phyloP scores from a whole-genome alignment of 1,140 invertebrate species.

The Halictus rubicundus region DNA sequence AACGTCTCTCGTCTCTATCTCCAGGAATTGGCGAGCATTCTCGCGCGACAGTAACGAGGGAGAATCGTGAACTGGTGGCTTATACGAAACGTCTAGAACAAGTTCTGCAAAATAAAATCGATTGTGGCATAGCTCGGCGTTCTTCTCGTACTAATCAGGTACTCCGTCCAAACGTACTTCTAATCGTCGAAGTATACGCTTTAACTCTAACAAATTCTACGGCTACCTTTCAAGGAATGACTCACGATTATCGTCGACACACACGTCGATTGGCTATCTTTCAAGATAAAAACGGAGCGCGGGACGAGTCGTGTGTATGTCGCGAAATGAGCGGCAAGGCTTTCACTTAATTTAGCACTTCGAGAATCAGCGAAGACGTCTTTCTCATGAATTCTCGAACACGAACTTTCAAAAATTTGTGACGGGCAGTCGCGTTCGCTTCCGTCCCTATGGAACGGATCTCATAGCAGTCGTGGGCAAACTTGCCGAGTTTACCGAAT shows the following conservation, averaged over 20 bases:
- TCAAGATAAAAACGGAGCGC: background rate
- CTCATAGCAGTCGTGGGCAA: conserved; percentile 34
- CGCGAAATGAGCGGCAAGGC: background rate
- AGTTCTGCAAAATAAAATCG: background rate
- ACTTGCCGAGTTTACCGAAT: conserved; percentile 9
- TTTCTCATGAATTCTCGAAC: background rate
- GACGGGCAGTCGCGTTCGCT: background rate
- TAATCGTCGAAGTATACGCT: conserved; percentile 16
- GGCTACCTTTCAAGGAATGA: conserved; percentile 36
- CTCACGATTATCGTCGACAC: conserved; percentile 33
- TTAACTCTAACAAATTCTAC: background rate
- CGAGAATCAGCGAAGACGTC: background rate
- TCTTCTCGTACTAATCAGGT: conserved; percentile 30
- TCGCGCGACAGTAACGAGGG: no score
- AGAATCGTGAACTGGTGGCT: no score
- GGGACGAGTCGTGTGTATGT: background rate
- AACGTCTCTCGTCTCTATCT: no score
- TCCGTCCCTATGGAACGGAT: conserved; percentile 54
- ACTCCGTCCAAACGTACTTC: conserved; percentile 2
- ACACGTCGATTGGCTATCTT: conserved; percentile 1
- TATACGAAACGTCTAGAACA: background rate
- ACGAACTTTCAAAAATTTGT: background rate
- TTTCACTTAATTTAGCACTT: conserved; percentile 3
- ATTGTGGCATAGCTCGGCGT: background rate
- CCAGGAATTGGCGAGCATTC: no score